Evolutionary conservation across 2,113 vertebrate species (phyloP).

Genomic region (Ctenomys sociabilis): DNA sequence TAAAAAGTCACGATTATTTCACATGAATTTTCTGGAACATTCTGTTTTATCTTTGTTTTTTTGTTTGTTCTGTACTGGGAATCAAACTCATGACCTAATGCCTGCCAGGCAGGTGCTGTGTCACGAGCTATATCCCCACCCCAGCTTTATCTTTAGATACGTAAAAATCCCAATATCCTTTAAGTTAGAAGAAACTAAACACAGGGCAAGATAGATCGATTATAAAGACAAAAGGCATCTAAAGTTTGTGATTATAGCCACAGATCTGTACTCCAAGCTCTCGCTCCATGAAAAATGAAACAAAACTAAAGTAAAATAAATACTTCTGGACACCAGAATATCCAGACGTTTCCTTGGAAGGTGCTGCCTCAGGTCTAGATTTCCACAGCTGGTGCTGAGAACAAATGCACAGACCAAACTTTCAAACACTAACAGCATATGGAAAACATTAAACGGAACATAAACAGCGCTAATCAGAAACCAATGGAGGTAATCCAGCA

Average conservation of each 20-base stretch:
- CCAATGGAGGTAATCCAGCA: conserved; percentile 68
- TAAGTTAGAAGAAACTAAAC: conserved; percentile 12
- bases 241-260: conserved; percentile 33
- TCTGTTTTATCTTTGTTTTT: not conserved
- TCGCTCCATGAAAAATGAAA: conserved; percentile 59
- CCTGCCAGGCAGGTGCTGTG: too few species aligned
- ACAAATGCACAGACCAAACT: conserved; percentile 54
- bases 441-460: conserved; percentile 73
- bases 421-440: conserved; percentile 65
- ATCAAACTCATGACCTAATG: too few species aligned
- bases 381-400: conserved; percentile 73
- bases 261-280: conserved; percentile 21
- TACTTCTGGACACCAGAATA: conserved; percentile 24
- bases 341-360: conserved; percentile 70
- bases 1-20: conserved; percentile 40
- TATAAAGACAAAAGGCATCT: conserved; percentile 51
- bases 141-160: conserved; percentile 18
- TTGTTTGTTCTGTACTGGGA: too few species aligned
- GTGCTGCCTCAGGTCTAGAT: conserved; percentile 61
- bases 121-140: too few species aligned
- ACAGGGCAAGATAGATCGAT: not conserved
- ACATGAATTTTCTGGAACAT: conserved; percentile 38
- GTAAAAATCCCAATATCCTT: conserved; percentile 34
- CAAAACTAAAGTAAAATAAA: conserved; percentile 57
- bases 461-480: conserved; percentile 73